Conservation (phyloP, 2,797 vertebrate genomes). For the Alosa sapidissima region DNA sequence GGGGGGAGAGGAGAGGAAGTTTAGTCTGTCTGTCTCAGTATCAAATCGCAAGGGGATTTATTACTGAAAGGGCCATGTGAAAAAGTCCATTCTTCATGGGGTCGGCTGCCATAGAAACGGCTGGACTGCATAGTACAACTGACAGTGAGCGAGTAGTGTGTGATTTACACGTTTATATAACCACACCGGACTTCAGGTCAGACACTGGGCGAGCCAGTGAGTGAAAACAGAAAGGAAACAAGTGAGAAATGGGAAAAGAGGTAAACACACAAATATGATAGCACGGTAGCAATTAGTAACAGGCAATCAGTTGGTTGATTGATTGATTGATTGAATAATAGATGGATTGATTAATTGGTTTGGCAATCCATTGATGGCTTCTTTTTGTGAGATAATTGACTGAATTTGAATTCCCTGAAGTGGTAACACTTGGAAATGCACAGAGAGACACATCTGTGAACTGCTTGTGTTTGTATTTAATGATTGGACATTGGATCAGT, state of each 20-base stretch:
- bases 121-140: background rate
- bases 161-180: constrained; percentile 2
- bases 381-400: background rate
- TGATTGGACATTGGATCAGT: background rate
- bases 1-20: constrained; percentile 32
- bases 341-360: background rate
- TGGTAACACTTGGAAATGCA: background rate
- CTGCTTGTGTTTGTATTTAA: background rate
- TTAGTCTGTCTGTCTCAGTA: constrained; percentile 46
- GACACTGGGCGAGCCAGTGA: background rate
- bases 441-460: background rate
- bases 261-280: background rate
- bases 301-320: no score
- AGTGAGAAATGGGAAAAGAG: background rate
- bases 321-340: no score
- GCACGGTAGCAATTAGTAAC: no score
- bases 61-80: constrained; percentile 42
- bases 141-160: constrained; percentile 15
- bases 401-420: no score
- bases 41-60: constrained; percentile 51
- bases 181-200: background rate
- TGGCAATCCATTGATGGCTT: background rate
- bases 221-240: background rate
- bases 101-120: constrained; percentile 36
- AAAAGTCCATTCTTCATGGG: constrained; percentile 27